Evolutionary conservation across 2,888 invertebrate species (phyloP).

Genomic region (Prenolepis imparis): DNA sequence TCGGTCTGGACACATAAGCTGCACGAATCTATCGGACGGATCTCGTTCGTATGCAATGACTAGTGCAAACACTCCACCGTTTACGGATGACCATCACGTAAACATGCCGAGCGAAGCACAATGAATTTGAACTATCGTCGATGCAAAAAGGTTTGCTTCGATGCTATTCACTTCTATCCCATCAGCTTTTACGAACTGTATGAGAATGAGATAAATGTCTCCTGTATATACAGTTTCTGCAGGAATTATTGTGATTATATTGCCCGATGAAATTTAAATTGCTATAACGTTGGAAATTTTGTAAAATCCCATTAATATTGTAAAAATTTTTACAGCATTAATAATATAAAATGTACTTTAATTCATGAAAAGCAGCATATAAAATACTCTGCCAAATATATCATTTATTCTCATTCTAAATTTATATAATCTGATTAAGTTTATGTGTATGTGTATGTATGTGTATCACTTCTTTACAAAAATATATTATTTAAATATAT

Average conservation of each 20-base stretch:
- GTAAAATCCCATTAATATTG: background rate
- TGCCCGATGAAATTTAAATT: background rate
- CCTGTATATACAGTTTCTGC: background rate
- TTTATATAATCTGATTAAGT: background rate
- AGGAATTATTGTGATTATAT: constrained; percentile 28
- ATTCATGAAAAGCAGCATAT: background rate
- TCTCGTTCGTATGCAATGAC: constrained; percentile 52
- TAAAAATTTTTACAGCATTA: background rate
- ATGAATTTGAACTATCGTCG: constrained; percentile 48
- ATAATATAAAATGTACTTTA: constrained; percentile 1
- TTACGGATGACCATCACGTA: constrained; percentile 54
- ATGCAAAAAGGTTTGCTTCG: constrained; percentile 22
- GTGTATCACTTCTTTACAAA: background rate
- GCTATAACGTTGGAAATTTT: constrained; percentile 2
- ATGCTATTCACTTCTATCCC: constrained; percentile 4
- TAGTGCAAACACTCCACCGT: constrained; percentile 24
- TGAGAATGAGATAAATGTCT: constrained; percentile 33
- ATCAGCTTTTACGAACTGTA: constrained; percentile 18
- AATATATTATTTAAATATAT: background rate
- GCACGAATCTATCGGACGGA: constrained; percentile 9
- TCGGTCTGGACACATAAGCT: constrained; percentile 13
- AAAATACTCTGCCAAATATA: background rate
- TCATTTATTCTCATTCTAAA: background rate
- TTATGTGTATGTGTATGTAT: too few relatives aligned
- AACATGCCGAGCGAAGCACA: constrained; percentile 37